Evolutionary conservation across 1,140 invertebrate genomes (phyloP), one percentile per base, ranked within the genome.

Genomic region (Drosophila jambulina): DNA sequence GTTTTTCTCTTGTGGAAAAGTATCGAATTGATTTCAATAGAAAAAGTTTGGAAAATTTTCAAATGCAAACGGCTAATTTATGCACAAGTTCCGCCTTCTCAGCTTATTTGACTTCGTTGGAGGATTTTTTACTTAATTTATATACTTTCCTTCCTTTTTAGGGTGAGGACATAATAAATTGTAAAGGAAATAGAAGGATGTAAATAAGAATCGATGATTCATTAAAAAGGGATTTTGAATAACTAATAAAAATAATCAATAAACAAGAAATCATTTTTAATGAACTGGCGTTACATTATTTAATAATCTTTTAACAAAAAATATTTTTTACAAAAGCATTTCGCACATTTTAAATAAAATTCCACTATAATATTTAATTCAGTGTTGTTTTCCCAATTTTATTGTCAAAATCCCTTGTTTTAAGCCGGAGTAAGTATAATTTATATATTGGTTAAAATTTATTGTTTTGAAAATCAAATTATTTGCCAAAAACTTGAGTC

Each of bases 401-500:
- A 23, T 53, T 53, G 32, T 10, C 32, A 4, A 34, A 21, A 21
- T 34, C 49, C 29, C 29, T 34, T 23, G 51, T 23, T 21, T 53
- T 53, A 53, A 23, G 29, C 29, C 13, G 19, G 7, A 34, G 9
- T 88, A 88, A 88, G 85, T 82, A 80, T 84, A 88, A 88, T 88
- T 90, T 88, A 90, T 88, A 65, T 78, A 84, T 90, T 76, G 60
- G 48, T 12, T 38, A 58, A 32, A 74, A 90, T 88, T 88, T 88
- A 88, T 88, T 67, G 75, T 69, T 81, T 90, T 90, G 78, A 43
- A 84, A 88, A 88, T 87, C 86, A 91, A 84, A 91, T 91, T 85
- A 88, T 91, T 91, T 91, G 88, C 83, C 81, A 82, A 91, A 91
- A 85, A 91, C 83, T 88, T 88, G 69, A 91, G 88, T 91, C 88